Evolutionary conservation across 2,888 invertebrate species (phyloP).

Genomic region (Cerceris rybyensis): DNA sequence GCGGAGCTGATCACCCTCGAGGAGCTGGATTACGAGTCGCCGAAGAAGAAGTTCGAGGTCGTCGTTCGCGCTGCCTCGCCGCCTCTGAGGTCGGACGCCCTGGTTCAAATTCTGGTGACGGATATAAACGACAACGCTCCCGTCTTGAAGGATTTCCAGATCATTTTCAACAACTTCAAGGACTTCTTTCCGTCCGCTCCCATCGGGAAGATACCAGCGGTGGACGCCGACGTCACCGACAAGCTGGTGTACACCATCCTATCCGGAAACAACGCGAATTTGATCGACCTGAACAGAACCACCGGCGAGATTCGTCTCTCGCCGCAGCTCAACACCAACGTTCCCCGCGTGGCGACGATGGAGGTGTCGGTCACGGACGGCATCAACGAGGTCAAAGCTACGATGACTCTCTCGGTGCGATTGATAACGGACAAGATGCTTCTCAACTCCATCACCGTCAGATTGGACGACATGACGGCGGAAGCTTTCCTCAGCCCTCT

Average conservation of each 20-base stretch:
- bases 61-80: conserved; percentile 95
- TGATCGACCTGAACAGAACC: conserved; percentile 91
- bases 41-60: conserved; percentile 93
- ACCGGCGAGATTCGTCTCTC: conserved; percentile 94
- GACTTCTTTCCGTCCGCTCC: conserved; percentile 96
- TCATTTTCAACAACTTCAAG: conserved; percentile 97
- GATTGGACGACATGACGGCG: conserved; percentile 95
- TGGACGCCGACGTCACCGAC: conserved; percentile 97
- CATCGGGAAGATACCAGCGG: conserved; percentile 95
- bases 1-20: conserved; percentile 95
- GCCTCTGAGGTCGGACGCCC: conserved; percentile 93
- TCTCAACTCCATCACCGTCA: conserved; percentile 95
- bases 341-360: conserved; percentile 96
- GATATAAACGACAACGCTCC: conserved; percentile 99
- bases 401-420: conserved; percentile 94
- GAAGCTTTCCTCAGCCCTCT: conserved; percentile 95
- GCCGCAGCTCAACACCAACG: conserved; percentile 96
- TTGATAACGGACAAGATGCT: conserved; percentile 97
- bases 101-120: conserved; percentile 93
- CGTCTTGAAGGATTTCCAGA: conserved; percentile 93
- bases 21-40: conserved; percentile 97
- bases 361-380: conserved; percentile 97
- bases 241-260: conserved; percentile 92
- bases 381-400: conserved; percentile 95
- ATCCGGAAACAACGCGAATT: conserved; percentile 95